Evolutionary conservation across 2,113 vertebrate species (phyloP).

Genomic region (Amblyornis subalaris): DNA sequence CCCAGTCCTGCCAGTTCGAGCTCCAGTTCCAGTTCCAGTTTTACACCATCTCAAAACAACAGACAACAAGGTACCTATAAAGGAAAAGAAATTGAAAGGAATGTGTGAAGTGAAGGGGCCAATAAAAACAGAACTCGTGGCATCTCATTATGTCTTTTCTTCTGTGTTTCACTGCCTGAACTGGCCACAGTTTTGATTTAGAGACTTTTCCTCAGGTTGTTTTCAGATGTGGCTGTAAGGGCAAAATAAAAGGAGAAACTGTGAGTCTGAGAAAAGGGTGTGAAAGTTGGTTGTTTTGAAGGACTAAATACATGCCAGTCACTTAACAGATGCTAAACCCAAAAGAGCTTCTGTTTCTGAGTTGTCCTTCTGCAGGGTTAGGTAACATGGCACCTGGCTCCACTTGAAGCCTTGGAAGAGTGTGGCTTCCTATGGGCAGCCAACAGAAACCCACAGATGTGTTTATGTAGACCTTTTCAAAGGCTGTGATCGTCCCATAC

Average conservation of each 20-base stretch:
- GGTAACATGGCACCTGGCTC: background rate
- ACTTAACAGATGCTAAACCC: background rate
- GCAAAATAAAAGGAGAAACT: background rate
- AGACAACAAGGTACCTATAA: slow-evolving; percentile 87
- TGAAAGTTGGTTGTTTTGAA: background rate
- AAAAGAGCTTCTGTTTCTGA: background rate
- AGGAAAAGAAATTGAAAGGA: background rate
- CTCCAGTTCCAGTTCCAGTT: slow-evolving; percentile 87
- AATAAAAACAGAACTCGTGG: slow-evolving; percentile 17
- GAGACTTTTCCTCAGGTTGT: background rate
- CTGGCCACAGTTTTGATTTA: slow-evolving; percentile 19
- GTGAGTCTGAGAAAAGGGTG: background rate
- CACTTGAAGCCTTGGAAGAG: background rate
- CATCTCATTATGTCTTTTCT: slow-evolving; percentile 30
- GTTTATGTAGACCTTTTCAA: background rate
- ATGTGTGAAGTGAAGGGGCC: background rate
- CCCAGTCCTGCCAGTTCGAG: slow-evolving; percentile 93
- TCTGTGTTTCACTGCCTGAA: slow-evolving; percentile 8
- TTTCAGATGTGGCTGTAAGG: slow-evolving; percentile 6
- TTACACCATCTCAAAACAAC: slow-evolving; percentile 83
- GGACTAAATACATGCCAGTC: background rate
- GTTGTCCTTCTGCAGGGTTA: background rate
- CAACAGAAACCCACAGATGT: background rate
- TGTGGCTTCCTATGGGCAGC: background rate
- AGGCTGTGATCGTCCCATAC: rapidly evolving